Evolutionary conservation across 2,888 invertebrate species (phyloP).

Genomic region (Amphipyra tragopoginis): DNA sequence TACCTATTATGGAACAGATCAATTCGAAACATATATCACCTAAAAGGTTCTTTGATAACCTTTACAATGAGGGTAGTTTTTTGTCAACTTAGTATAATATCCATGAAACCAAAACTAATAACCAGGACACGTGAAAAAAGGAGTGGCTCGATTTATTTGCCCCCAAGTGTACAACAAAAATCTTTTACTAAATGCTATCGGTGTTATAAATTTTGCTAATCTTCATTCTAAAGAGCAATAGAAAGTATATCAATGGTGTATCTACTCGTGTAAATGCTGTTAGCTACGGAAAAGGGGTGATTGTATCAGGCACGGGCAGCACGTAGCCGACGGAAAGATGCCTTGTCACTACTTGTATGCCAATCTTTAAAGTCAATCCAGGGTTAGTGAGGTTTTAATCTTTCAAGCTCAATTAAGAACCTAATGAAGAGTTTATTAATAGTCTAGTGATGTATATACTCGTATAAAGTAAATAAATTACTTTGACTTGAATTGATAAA

Average conservation of each 20-base stretch:
- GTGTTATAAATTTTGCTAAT: slow-evolving; percentile 41
- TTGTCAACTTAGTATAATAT: too few species aligned
- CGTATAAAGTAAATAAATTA: too few species aligned
- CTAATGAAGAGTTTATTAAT: slow-evolving; percentile 1
- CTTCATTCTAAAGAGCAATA: slow-evolving; percentile 47
- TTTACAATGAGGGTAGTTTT: too few species aligned
- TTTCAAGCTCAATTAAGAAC: slow-evolving; percentile 24
- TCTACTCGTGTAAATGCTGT: slow-evolving; percentile 41
- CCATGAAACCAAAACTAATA: too few species aligned
- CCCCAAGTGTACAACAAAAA: too few species aligned
- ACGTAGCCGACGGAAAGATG: slow-evolving; percentile 36
- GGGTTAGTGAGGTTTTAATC: slow-evolving; percentile 35
- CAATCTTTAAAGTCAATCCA: slow-evolving; percentile 36
- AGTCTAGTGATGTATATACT: too few species aligned
- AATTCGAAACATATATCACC: too few species aligned
- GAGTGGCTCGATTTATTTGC: too few species aligned
- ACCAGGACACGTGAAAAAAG: too few species aligned
- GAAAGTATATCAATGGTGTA: slow-evolving; percentile 42
- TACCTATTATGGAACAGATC: too few species aligned
- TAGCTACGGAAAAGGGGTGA: slow-evolving; percentile 53
- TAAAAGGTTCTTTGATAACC: too few species aligned
- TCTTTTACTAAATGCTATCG: slow-evolving; percentile 8
- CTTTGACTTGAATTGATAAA: not conserved
- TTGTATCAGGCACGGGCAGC: slow-evolving; percentile 52
- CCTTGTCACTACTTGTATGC: slow-evolving; percentile 25